phyloP scores from a whole-genome alignment of 1,140 invertebrate genomes.

The Archivesica marissinica region DNA sequence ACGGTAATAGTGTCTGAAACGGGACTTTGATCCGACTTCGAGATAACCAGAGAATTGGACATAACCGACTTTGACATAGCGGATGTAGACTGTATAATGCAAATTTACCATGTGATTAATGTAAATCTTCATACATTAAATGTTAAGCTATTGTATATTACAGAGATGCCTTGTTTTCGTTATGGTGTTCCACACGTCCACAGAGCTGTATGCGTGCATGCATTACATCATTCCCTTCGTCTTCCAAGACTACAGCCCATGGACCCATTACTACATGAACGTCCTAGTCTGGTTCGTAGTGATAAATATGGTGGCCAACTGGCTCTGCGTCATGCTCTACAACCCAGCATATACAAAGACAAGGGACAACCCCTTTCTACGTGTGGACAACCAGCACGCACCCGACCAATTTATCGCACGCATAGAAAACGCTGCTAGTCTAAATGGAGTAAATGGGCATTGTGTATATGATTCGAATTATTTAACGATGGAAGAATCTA shows the following conservation, averaged over 20 bases:
- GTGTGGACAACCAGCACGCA: constrained; percentile 46
- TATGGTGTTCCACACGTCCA: constrained; percentile 64
- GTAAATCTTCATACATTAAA: too few relatives aligned
- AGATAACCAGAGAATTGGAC: too few relatives aligned
- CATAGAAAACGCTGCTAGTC: background rate
- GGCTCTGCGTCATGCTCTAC: constrained; percentile 66
- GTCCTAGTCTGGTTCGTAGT: constrained; percentile 64
- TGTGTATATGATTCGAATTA: background rate
- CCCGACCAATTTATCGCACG: constrained; percentile 63
- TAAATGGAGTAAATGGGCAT: constrained; percentile 12
- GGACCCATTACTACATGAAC: constrained; percentile 69
- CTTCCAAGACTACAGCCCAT: constrained; percentile 61
- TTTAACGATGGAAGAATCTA: constrained; percentile 29
- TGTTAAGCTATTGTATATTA: background rate
- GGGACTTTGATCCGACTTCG: too few relatives aligned
- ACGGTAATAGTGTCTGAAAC: too few relatives aligned
- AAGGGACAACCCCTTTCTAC: constrained; percentile 59
- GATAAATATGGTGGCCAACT: constrained; percentile 68
- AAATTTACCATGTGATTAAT: too few relatives aligned
- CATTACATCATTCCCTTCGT: constrained; percentile 66
- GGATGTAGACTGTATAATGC: too few relatives aligned
- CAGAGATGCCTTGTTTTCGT: constrained; percentile 14
- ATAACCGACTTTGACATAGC: too few relatives aligned
- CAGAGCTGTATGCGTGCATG: constrained; percentile 66
- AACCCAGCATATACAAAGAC: constrained; percentile 46